A percentile compares a stretch with the other conserved stretches of the same genome.
Evolutionary conservation across 2,797 vertebrate species (phyloP).

Genomic region (Rhabdomys pumilio): DNA sequence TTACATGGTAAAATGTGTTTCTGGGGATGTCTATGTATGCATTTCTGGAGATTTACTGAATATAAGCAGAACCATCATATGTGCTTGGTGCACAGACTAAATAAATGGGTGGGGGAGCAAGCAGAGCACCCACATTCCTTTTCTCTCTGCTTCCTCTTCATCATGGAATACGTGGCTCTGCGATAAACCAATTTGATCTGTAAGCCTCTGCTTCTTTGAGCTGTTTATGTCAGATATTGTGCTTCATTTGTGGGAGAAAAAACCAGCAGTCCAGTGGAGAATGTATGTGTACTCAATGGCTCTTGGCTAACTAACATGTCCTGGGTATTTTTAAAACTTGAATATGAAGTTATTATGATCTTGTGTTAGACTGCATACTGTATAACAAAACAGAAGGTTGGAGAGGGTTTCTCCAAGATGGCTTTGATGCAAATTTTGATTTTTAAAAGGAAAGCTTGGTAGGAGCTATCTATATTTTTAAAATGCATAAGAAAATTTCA

Average conservation of each 20-base stretch:
- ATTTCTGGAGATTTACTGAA: neutral
- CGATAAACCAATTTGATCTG: neutral
- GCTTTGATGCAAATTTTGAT: conserved; percentile 10
- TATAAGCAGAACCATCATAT: neutral
- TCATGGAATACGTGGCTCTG: neutral
- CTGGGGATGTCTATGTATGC: neutral
- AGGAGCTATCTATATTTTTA: neutral
- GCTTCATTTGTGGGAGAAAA: neutral
- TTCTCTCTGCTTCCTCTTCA: neutral
- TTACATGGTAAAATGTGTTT: neutral
- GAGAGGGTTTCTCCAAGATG: neutral
- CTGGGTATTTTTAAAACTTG: conserved; percentile 16
- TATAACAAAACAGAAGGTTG: neutral
- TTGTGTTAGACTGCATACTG: neutral
- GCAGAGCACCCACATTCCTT: no score
- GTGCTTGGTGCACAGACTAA: neutral
- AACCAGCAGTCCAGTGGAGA: neutral
- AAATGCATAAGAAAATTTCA: neutral
- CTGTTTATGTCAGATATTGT: neutral
- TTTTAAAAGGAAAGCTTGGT: neutral
- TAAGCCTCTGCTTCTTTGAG: neutral
- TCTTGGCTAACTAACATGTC: neutral
- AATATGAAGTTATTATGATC: neutral
- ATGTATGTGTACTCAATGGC: neutral
- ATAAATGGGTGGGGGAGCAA: neutral